These are phyloP conservation scores for Corbicula japonica DNA, from an alignment of 2,888 invertebrate genomes.

Conservation along the genomic window DNA sequence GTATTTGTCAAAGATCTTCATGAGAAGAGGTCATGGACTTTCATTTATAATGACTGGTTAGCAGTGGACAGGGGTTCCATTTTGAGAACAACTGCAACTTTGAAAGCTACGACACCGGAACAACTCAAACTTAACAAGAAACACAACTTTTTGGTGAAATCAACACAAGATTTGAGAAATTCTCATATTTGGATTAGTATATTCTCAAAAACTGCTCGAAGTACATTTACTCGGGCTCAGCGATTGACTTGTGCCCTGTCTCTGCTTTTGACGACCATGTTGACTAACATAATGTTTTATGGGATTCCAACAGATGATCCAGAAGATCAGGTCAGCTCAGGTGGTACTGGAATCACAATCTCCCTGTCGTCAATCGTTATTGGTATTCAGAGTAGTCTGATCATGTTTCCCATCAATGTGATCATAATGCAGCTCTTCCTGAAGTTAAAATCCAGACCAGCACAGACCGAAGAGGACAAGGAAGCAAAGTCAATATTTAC, in stretches of 20 bases:
- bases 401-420: constrained; percentile 79
- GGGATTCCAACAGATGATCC: constrained; percentile 78
- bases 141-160: constrained; percentile 71
- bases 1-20: constrained; percentile 78
- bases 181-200: constrained; percentile 85
- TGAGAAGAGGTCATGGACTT: constrained; percentile 74
- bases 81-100: constrained; percentile 59
- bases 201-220: constrained; percentile 79
- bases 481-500: neutral
- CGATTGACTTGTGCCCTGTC: constrained; percentile 82
- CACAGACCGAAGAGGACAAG: neutral
- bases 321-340: constrained; percentile 64
- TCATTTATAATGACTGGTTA: constrained; percentile 81
- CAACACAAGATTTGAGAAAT: constrained; percentile 76
- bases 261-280: constrained; percentile 80
- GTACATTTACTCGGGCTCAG: constrained; percentile 82
- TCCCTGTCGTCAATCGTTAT: constrained; percentile 73
- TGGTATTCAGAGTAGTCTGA: constrained; percentile 76
- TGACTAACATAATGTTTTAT: constrained; percentile 84
- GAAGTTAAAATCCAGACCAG: constrained; percentile 52
- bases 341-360: constrained; percentile 60
- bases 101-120: constrained; percentile 62
- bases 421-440: constrained; percentile 77
- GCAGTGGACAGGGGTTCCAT: constrained; percentile 69
- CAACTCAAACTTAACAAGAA: constrained; percentile 52